phyloP scores from a whole-genome alignment of 2,888 invertebrate species.

The Dastarcus helophoroides region DNA sequence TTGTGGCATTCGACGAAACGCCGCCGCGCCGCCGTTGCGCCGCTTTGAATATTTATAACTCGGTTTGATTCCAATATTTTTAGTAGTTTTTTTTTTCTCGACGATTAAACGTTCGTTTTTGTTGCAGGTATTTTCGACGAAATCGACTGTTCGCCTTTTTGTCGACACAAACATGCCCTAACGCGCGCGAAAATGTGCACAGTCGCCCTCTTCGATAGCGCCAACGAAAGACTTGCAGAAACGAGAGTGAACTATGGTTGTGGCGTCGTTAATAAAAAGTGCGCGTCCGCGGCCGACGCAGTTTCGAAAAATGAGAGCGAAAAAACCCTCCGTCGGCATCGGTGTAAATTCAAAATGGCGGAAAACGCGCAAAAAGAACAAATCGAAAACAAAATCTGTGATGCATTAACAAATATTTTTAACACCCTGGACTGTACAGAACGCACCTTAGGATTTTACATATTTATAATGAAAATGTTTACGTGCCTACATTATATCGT shows the following conservation, averaged over 20 bases:
- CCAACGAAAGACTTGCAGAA: too few relatives aligned
- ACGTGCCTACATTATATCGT: constrained; percentile 29
- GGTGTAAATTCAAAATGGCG: background rate
- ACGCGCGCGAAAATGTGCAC: constrained; percentile 8
- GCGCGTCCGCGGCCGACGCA: background rate
- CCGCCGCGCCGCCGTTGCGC: too few relatives aligned
- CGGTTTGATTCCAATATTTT: too few relatives aligned
- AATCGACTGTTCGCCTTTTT: too few relatives aligned
- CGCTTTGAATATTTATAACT: too few relatives aligned
- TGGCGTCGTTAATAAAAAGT: background rate
- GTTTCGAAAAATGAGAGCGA: constrained; percentile 1
- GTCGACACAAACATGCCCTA: background rate
- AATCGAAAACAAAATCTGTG: background rate
- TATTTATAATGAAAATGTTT: constrained; percentile 27
- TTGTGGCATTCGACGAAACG: too few relatives aligned
- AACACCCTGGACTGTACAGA: too few relatives aligned
- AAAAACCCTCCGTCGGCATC: background rate
- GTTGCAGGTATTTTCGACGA: constrained; percentile 3
- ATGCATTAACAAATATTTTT: background rate
- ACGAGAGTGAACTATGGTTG: too few relatives aligned
- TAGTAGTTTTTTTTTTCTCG: too few relatives aligned
- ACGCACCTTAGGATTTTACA: constrained; percentile 27
- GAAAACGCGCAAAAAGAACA: background rate
- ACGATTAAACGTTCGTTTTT: too few relatives aligned
- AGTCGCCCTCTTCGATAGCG: background rate